These are phyloP conservation scores for Leptoteleia sp. DNA, from an alignment of 1,140 invertebrate species.

Conservation along the genomic window DNA sequence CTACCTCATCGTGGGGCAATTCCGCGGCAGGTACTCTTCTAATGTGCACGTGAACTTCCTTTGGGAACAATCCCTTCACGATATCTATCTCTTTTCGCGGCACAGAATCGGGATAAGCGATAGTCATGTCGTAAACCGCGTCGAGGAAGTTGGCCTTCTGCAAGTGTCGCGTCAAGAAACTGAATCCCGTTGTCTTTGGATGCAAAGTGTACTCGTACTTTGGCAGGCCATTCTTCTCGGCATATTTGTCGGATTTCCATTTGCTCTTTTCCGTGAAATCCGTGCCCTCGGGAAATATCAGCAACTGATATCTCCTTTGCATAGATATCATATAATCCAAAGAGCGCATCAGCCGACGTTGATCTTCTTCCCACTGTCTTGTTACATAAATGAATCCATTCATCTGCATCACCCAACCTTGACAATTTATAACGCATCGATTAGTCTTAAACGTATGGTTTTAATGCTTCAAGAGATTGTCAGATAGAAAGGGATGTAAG, in stretches of 20 bases:
- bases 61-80: constrained; percentile 85
- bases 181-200: constrained; percentile 92
- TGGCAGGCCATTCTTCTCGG: constrained; percentile 85
- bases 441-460: constrained; percentile 14
- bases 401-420: constrained; percentile 95
- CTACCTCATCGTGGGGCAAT: constrained; percentile 83
- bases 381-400: constrained; percentile 92
- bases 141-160: constrained; percentile 84
- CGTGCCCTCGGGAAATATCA: constrained; percentile 95
- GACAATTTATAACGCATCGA: constrained; percentile 60
- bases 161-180: constrained; percentile 86
- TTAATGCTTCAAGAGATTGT: not conserved
- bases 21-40: constrained; percentile 84
- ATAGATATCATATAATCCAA: constrained; percentile 88
- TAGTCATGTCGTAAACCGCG: constrained; percentile 90
- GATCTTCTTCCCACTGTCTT: constrained; percentile 89
- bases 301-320: constrained; percentile 84
- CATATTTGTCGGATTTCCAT: constrained; percentile 87
- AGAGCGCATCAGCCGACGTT: constrained; percentile 84
- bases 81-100: constrained; percentile 87
- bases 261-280: constrained; percentile 89
- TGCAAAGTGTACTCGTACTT: constrained; percentile 89
- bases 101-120: constrained; percentile 87
- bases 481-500: too few species aligned
- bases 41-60: constrained; percentile 88